Conservation (phyloP, 2,888 invertebrate species). For the Nudaria mundana region DNA sequence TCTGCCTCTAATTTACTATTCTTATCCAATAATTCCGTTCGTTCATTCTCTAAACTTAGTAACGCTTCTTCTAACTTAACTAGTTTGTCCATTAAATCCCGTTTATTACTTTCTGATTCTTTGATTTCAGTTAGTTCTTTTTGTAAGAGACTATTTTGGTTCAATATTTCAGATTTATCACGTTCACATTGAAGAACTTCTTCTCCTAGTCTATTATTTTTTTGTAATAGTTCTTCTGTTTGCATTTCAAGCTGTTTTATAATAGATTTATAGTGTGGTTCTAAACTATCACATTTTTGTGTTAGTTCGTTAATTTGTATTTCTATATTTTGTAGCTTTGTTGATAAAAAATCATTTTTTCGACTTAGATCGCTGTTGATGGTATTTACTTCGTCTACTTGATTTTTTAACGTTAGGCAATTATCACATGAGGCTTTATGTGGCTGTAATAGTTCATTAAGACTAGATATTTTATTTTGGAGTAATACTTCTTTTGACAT, state of each 20-base stretch:
- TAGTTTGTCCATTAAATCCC: slow-evolving; percentile 5
- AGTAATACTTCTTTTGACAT: slow-evolving; percentile 40
- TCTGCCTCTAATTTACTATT: slow-evolving; percentile 2
- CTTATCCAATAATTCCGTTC: slow-evolving; percentile 3
- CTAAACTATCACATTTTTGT: slow-evolving; percentile 37
- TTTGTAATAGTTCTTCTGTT: slow-evolving; percentile 29
- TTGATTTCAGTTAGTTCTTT: slow-evolving; percentile 2
- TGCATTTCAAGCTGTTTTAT: slow-evolving; percentile 37
- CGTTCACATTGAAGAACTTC: slow-evolving; percentile 26
- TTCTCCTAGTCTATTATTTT: slow-evolving; percentile 36
- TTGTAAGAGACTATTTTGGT: slow-evolving; percentile 13
- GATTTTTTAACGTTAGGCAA: slow-evolving; percentile 41
- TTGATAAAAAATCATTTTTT: slow-evolving; percentile 29
- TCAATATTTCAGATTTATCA: slow-evolving; percentile 16
- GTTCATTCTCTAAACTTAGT: slow-evolving; percentile 3
- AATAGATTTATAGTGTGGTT: slow-evolving; percentile 40
- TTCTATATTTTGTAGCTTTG: slow-evolving; percentile 40
- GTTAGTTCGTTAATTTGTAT: slow-evolving; percentile 35
- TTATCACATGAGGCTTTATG: slow-evolving; percentile 39
- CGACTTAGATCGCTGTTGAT: slow-evolving; percentile 37
- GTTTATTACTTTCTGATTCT: slow-evolving; percentile 4
- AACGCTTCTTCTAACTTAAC: slow-evolving; percentile 5
- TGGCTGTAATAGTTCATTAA: slow-evolving; percentile 49
- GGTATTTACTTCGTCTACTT: slow-evolving; percentile 43
- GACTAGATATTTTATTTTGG: slow-evolving; percentile 49